phyloP scores from a whole-genome alignment of 2,888 invertebrate genomes.

The Choreutis nemorana region DNA sequence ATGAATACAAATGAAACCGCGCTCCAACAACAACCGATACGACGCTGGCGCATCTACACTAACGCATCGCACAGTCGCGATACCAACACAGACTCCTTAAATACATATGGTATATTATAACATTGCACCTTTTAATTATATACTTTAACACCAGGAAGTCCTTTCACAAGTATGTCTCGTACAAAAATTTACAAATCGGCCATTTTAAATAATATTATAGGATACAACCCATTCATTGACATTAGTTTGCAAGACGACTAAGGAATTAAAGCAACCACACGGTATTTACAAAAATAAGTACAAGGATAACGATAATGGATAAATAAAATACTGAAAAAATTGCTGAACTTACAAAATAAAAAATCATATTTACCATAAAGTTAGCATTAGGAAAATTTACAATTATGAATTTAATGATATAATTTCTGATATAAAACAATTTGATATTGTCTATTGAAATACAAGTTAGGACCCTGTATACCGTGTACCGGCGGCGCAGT shows the following conservation, averaged over 20 bases:
- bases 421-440: not conserved
- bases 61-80: slow-evolving; percentile 21
- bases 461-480: slow-evolving; percentile 57
- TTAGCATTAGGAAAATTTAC: not conserved
- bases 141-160: slow-evolving; percentile 36
- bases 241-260: slow-evolving; percentile 21
- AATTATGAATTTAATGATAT: not conserved
- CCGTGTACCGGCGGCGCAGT: slow-evolving; percentile 31
- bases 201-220: not conserved
- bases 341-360: not conserved
- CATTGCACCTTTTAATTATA: slow-evolving; percentile 59
- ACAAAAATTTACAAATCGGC: slow-evolving; percentile 1
- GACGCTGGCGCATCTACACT: slow-evolving; percentile 34
- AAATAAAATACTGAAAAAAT: not conserved
- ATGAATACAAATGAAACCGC: slow-evolving; percentile 47
- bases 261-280: slow-evolving; percentile 14
- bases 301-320: not conserved
- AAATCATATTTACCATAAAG: not conserved
- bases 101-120: slow-evolving; percentile 39
- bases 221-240: slow-evolving; percentile 18
- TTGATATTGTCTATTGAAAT: slow-evolving; percentile 33
- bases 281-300: not conserved
- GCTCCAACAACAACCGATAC: slow-evolving; percentile 34
- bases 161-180: no score
- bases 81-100: slow-evolving; percentile 12